Base-by-base conservation (phyloP, 2,888 invertebrate species). In the Shargacucullia verbasci region DNA sequence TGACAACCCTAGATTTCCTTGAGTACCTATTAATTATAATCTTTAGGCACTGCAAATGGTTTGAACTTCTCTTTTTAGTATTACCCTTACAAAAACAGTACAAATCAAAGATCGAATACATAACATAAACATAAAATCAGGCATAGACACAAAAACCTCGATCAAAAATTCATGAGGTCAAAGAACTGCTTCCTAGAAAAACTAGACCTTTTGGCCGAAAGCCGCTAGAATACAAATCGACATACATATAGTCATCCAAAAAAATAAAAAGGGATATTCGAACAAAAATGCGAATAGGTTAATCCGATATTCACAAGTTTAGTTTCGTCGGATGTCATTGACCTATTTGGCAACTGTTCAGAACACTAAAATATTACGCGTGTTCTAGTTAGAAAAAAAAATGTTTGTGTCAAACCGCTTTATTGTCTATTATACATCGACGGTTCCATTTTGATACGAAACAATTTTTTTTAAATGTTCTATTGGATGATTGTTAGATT, bases 331-430 rank as follows among this genome's bases (percentile, higher is more conserved):
- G 73, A 59, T 81, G 83, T 60, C 83, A 83, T 80, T 88, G 88
- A 87, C 90, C 89, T 72, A 87, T 84, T 89, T 89, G 90, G 89
- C 89, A 80, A 67, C 49, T 52, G 63, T 72, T 82, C 89, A 86
- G 78, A 80, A 70, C 73, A 76, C 71, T 76, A 70, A 66, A 75
- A 70, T 61, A 70, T 76, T 78, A 78, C 74, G 75, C 76, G 70
- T 78, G 82, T 73, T 77, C 76, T 55, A 75, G 72, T 81, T 81
- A 74, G 68, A 76, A 75, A 65, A 71, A 65, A 71, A 63, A 64
- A 53, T 35, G 10, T 47, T 63, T 52, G 39, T 34, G 52, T 61
- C 35, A 34, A 39, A 44, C n/a, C 33, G 43, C 48, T 48, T 54
- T 49, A 48, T 57, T 57, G 64, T 61, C 54, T 52, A 70, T 72